Conservation (phyloP, 2,113 vertebrate species). For the Mobula birostris region DNA sequence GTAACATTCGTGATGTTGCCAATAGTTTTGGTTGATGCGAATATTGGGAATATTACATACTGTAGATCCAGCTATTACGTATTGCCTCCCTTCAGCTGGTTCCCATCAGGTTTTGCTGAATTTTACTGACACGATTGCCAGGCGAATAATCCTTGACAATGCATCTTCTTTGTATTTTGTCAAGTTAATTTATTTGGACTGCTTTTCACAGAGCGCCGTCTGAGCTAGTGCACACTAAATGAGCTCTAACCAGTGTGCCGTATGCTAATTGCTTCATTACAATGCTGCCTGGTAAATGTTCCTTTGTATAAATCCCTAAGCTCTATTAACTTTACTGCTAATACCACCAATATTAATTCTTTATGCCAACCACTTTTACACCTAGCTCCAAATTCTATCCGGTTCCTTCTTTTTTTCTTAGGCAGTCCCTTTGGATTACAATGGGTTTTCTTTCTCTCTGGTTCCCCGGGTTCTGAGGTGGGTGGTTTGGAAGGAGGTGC, state of each 20-base stretch:
- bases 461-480: background rate
- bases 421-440: background rate
- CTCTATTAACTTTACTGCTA: slow-evolving; percentile 28
- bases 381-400: background rate
- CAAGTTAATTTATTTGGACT: slow-evolving; percentile 33
- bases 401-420: too few relatives aligned
- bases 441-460: background rate
- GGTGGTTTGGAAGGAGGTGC: too few relatives aligned
- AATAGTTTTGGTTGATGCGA: background rate
- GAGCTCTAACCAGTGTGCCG: slow-evolving; percentile 19
- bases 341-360: slow-evolving; percentile 32
- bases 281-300: slow-evolving; percentile 29
- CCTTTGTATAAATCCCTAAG: slow-evolving; percentile 28
- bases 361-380: background rate
- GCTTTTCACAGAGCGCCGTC: background rate
- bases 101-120: slow-evolving; percentile 15
- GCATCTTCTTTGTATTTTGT: slow-evolving; percentile 24
- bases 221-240: slow-evolving; percentile 20
- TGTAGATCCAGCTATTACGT: background rate
- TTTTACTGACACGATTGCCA: background rate
- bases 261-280: slow-evolving; percentile 34
- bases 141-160: slow-evolving; percentile 17
- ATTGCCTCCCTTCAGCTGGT: background rate
- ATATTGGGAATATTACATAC: background rate
- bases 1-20: background rate